Evolutionary conservation across 2,888 invertebrate genomes (phyloP), one percentile per base, ranked within the genome.

Genomic region (Prionchulus punctatus): DNA sequence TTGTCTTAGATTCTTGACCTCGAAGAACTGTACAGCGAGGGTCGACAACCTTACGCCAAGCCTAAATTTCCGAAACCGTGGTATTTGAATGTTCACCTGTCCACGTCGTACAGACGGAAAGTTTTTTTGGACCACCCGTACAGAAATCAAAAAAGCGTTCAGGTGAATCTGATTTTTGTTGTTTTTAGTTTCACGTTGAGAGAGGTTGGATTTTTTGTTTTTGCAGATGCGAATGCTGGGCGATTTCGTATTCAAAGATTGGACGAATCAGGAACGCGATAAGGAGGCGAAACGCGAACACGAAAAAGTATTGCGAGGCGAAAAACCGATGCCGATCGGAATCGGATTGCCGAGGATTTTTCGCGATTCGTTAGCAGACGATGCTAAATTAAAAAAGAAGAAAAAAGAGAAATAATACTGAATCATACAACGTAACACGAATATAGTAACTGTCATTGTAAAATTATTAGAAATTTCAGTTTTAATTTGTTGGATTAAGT

Each of bases 11-110:
- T 56, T 1, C 36, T 68, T 53, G 66, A 66, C 53, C 58, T 69
- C 52, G 69, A 69, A 54, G 67, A 69, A 30, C 65, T 69, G 58
- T 70, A 69, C 60, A 69, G 70, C 27, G 67, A 68, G 59, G 68
- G 68, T 21, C 63, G 68, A 30, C 63, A 63, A 50, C 69, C 68
- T 50, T 56, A 66, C 48, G 55, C 59, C 31, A 66, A 62, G 52
- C 62, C 62, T 30, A 51, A 43, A 15, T 27, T 53, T 27, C 66
- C 66, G 23, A 64, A 64, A 58, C 65, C 61, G 58, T 58, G 61
- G 26, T 62, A 65, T 55, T 54, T 62, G 3, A 61, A 60, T 26
- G 64, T 62, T 4, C n/a, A n/a, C n/a, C 66, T 67, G 56, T 55
- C 64, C 48, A 61, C 63, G 4, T 65, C 65, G 15, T 62, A 64